phyloP scores from a whole-genome alignment of 92 coral and sea anemone genomes.

The Palythoa caribaeorum region DNA sequence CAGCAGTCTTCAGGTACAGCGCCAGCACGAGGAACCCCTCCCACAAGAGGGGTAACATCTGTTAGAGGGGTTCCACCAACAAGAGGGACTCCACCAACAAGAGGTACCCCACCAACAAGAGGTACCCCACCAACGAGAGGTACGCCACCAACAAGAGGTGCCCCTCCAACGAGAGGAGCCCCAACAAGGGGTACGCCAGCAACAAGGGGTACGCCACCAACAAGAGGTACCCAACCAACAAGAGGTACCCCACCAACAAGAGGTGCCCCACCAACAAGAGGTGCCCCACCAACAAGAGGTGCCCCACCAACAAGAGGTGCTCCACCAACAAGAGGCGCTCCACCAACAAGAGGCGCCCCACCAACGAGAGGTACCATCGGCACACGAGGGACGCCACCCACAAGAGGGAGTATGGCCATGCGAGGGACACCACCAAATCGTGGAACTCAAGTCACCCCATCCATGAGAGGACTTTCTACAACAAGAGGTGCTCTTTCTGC shows the following conservation, averaged over 20 bases:
- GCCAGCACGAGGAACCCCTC: conserved; percentile 12
- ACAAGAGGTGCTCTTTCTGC: neutral
- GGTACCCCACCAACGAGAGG: conserved; percentile 19
- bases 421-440: conserved; percentile 5
- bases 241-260: conserved; percentile 15
- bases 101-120: conserved; percentile 12
- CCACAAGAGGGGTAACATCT: conserved; percentile 11
- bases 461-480: neutral
- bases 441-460: neutral
- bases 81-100: neutral
- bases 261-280: neutral
- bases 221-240: conserved; percentile 1
- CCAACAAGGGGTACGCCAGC: conserved; percentile 12
- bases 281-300: conserved; percentile 41
- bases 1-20: conserved; percentile 33
- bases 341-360: conserved; percentile 21
- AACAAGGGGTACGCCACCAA: neutral
- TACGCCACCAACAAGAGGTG: neutral
- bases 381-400: neutral
- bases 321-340: neutral
- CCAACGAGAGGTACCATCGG: neutral
- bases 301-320: conserved; percentile 1
- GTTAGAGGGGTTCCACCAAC: neutral
- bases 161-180: neutral
- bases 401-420: neutral